phyloP scores from a whole-genome alignment of 2,113 vertebrate genomes.

The Otocyon megalotis region DNA sequence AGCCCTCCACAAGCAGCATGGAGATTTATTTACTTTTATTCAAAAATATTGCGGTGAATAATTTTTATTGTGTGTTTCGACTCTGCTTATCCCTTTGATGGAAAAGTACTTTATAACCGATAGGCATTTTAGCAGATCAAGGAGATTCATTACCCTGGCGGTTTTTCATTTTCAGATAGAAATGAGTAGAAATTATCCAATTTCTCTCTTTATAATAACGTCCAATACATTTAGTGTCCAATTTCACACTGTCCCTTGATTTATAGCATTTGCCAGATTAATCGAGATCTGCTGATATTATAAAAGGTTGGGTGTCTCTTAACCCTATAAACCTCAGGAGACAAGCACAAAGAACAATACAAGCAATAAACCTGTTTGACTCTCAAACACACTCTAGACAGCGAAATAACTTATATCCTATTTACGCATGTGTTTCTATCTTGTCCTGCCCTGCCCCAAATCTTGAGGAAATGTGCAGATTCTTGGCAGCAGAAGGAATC shows the following conservation, averaged over 20 bases:
- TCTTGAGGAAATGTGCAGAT: neutral
- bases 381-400: neutral
- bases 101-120: conserved; percentile 80
- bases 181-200: conserved; percentile 87
- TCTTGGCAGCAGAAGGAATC: neutral
- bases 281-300: conserved; percentile 51
- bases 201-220: conserved; percentile 85
- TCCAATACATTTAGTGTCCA: conserved; percentile 82
- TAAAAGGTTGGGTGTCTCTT: conserved; percentile 64
- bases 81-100: conserved; percentile 74
- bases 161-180: conserved; percentile 87
- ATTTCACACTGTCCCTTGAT: conserved; percentile 83
- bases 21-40: conserved; percentile 70
- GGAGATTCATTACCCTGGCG: conserved; percentile 83
- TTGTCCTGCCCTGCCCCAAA: neutral
- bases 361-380: neutral
- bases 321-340: conserved; percentile 63
- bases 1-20: neutral
- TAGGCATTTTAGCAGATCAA: conserved; percentile 80
- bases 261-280: conserved; percentile 82
- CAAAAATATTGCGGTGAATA: conserved; percentile 48
- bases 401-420: neutral
- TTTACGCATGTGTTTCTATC: neutral
- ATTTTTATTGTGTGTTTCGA: conserved; percentile 72
- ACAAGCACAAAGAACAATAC: neutral